Base-by-base conservation (phyloP, 2,888 invertebrate species). In the Ochropleura plecta region DNA sequence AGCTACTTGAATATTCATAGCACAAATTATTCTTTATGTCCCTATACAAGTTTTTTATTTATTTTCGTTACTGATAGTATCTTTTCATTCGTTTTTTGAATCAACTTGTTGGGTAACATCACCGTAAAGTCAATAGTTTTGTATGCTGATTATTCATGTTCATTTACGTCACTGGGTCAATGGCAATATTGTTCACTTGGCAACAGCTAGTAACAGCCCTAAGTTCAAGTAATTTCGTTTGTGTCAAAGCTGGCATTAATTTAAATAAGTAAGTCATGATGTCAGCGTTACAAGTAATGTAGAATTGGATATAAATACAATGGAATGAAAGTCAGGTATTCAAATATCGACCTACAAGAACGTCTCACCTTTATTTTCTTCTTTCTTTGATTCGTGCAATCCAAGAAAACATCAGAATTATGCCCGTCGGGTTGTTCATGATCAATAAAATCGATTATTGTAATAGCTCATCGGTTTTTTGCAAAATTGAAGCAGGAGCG, bases 361-460 rank as follows among this genome's bases (percentile, higher is more conserved):
- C 89, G 86, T 87, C 88, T 88, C 85, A 87, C 88, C 89, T 88
- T 85, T 83, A 85, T 62, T 62, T 30, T 65, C 30, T 60, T 68
- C 10, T 66, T 66, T 80, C 70, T 86, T 75, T 86, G 70, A 85
- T 82, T 83, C 80, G 76, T 83, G 80, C 84, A 87, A 86, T 83
- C 81, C 89, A 91, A 86, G 75, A 85, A 84, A 82, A 78, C 83
- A 75, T 70, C 86, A 76, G 87, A 92, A 91, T 91, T 91, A 90
- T 85, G 83, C 83, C 84, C 78, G 73, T 82, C 30, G 53, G 81
- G 20, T 60, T 90, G 85, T 91, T 91, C 90, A 91, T 88, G 88
- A 88, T 80, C 90, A 88, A 90, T 91, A 91, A 91, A 92, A 88
- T 88, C 85, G 86, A 87, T 72, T 90, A 88, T 53, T 81, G 12